These are phyloP conservation scores for Tapirus indicus DNA, from an alignment of 2,797 vertebrate genomes.

Conservation along the genomic window DNA sequence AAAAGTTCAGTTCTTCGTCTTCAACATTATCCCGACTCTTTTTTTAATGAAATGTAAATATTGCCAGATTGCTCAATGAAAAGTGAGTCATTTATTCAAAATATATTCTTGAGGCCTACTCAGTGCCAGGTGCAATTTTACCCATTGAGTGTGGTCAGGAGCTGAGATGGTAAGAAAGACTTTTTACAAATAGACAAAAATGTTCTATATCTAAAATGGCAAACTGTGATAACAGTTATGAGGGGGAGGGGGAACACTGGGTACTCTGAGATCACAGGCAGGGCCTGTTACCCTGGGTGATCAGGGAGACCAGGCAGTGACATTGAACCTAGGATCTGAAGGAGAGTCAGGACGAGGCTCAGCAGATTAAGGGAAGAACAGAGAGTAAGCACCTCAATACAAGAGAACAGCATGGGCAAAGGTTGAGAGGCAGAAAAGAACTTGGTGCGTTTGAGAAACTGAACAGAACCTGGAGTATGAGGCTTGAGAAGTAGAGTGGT, in stretches of 20 bases:
- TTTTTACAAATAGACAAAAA: background rate
- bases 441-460: background rate
- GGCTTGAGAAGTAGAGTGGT: background rate
- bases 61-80: background rate
- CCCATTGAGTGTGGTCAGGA: background rate
- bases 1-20: background rate
- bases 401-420: background rate
- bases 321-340: background rate
- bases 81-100: background rate
- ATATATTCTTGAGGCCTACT: background rate
- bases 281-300: background rate
- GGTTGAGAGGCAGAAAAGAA: background rate
- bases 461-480: background rate
- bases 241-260: background rate
- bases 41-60: constrained; percentile 34
- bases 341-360: background rate
- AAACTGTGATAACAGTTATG: background rate
- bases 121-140: background rate
- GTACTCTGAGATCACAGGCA: background rate
- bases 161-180: background rate
- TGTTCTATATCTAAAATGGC: background rate
- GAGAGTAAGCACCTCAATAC: background rate
- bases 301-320: background rate
- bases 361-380: background rate
- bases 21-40: background rate